Conservation (phyloP, 23 tunicate species). For the Corella eumyota region DNA sequence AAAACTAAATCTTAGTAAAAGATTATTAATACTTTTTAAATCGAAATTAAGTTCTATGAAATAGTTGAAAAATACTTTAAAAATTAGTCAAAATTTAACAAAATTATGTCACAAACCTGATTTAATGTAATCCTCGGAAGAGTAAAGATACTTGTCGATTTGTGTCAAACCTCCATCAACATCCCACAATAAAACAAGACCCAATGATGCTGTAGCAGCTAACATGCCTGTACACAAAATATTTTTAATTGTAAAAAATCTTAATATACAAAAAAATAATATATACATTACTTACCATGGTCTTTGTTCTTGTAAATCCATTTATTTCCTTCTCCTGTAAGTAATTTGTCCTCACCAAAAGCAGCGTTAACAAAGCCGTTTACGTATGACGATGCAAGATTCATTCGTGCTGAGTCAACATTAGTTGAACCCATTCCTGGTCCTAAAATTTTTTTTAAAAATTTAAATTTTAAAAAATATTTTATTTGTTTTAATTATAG, state of each 20-base stretch:
- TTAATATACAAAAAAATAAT: not conserved
- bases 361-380: conserved; percentile 93
- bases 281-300: conserved; percentile 42
- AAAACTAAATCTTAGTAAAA: not conserved
- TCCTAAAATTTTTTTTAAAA: conserved; percentile 27
- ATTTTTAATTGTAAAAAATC: not conserved
- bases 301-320: conserved; percentile 98
- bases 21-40: not conserved
- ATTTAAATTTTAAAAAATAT: not conserved
- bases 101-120: no score
- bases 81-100: no score
- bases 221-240: conserved; percentile 56
- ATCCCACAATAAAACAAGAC: conserved; percentile 90
- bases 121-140: conserved; percentile 93
- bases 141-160: conserved; percentile 86
- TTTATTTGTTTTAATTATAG: not conserved
- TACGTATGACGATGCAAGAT: conserved; percentile 90
- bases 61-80: no score
- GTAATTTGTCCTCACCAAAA: conserved; percentile 87
- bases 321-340: conserved; percentile 83
- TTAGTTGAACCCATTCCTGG: conserved; percentile 31
- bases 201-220: conserved; percentile 96
- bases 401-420: conserved; percentile 92
- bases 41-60: no score
- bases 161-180: conserved; percentile 94